Percentiles rank a stretch among this genome's conserved stretches.
Evolutionary conservation across 1,140 invertebrate species (phyloP).

Genomic region (Calosoma granatense): DNA sequence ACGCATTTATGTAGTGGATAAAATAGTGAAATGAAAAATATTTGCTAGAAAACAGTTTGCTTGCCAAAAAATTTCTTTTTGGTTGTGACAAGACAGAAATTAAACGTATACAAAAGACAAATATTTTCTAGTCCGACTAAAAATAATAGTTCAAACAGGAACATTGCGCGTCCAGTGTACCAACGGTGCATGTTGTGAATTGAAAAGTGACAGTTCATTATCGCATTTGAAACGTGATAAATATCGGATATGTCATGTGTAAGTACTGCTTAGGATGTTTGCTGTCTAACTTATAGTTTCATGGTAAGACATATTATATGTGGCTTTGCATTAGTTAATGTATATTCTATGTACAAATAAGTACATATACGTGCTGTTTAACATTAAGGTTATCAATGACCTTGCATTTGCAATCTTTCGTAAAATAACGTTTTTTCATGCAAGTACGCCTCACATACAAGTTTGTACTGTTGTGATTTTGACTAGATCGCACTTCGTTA

Average conservation of each 20-base stretch:
- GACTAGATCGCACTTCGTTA: too few species aligned
- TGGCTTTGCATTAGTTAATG: neutral
- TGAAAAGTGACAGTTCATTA: neutral
- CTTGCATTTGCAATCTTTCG: neutral
- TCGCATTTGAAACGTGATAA: neutral
- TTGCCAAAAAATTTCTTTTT: too few species aligned
- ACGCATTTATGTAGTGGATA: too few species aligned
- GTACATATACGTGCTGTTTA: too few species aligned
- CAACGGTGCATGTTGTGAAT: neutral
- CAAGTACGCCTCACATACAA: too few species aligned
- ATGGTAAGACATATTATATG: neutral
- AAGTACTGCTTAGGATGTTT: neutral
- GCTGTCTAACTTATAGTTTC: neutral
- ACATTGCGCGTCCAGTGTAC: neutral
- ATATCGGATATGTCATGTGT: neutral
- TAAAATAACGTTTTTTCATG: neutral
- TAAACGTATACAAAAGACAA: neutral
- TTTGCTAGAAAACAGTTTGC: too few species aligned
- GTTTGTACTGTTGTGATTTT: too few species aligned
- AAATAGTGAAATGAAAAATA: too few species aligned
- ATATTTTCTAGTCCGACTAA: neutral
- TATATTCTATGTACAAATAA: too few species aligned
- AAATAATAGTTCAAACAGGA: neutral
- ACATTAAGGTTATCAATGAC: neutral
- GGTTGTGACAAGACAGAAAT: neutral